Evolutionary conservation across 2,113 vertebrate genomes (phyloP).

Genomic region (Siniperca chuatsi): DNA sequence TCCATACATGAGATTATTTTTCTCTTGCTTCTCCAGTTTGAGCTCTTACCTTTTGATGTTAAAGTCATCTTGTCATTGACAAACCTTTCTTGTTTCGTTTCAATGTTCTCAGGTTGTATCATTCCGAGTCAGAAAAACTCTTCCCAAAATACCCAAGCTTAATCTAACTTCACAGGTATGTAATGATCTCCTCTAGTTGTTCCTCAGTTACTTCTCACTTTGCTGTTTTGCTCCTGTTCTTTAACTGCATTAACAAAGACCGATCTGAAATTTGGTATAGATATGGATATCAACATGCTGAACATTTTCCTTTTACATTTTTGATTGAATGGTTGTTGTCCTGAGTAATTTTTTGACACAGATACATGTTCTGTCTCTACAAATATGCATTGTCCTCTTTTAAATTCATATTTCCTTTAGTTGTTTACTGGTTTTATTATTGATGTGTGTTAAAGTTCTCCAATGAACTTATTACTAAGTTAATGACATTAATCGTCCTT

Average conservation of each 20-base stretch:
- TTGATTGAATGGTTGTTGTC: not conserved
- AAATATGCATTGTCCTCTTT: not conserved
- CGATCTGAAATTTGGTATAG: not conserved
- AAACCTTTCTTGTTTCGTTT: not conserved
- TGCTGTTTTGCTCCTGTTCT: not conserved
- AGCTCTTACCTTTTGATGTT: not conserved
- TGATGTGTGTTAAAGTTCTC: not conserved
- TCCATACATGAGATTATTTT: not conserved
- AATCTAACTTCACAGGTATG: constrained; percentile 52
- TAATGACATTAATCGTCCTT: not conserved
- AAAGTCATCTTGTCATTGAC: not conserved
- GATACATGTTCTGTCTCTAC: not conserved
- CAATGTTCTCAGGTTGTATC: constrained; percentile 72
- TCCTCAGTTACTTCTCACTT: not conserved
- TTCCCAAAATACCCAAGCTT: constrained; percentile 54
- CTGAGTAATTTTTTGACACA: not conserved
- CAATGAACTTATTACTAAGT: not conserved
- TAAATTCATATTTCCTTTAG: not conserved
- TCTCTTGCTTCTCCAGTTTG: not conserved
- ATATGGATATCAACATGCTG: too few relatives aligned
- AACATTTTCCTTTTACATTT: too few relatives aligned
- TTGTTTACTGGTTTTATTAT: not conserved
- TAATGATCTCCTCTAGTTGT: not conserved
- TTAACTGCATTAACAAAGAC: not conserved
- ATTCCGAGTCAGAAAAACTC: constrained; percentile 78